Percentiles rank a stretch among this genome's conserved stretches.
Conservation (phyloP, 1,140 invertebrate genomes). For the Samia ricini region DNA sequence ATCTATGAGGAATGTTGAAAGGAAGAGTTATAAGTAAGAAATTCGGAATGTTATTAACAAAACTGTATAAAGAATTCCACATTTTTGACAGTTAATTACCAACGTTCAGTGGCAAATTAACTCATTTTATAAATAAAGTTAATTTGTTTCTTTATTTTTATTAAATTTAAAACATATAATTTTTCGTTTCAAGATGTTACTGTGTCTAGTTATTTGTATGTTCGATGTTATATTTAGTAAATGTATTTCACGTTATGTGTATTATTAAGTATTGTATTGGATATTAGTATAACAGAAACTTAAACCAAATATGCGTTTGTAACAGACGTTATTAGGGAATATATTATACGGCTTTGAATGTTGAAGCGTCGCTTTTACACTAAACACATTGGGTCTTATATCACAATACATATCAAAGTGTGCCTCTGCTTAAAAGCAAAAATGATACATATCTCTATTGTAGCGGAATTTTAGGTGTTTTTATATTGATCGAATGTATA, state of each 20-base stretch:
- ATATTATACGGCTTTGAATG: conserved; percentile 57
- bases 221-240: conserved; percentile 38
- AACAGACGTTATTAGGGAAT: conserved; percentile 33
- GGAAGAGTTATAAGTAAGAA: too few relatives aligned
- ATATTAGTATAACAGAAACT: conserved; percentile 3
- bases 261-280: conserved; percentile 15
- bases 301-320: conserved; percentile 12
- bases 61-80: too few relatives aligned
- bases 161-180: background rate
- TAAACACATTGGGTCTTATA: conserved; percentile 34
- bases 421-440: conserved; percentile 75
- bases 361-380: conserved; percentile 58
- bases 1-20: too few relatives aligned
- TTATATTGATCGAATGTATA: conserved; percentile 55
- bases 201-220: conserved; percentile 47
- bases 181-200: conserved; percentile 53
- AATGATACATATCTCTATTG: conserved; percentile 69
- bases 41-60: too few relatives aligned
- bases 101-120: too few relatives aligned
- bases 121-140: too few relatives aligned
- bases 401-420: conserved; percentile 74
- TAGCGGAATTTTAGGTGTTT: conserved; percentile 68
- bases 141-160: background rate
- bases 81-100: too few relatives aligned
- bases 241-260: conserved; percentile 34